These are phyloP conservation scores for Rhopalosiphum padi DNA, from an alignment of 1,140 invertebrate genomes.

Conservation along the genomic window DNA sequence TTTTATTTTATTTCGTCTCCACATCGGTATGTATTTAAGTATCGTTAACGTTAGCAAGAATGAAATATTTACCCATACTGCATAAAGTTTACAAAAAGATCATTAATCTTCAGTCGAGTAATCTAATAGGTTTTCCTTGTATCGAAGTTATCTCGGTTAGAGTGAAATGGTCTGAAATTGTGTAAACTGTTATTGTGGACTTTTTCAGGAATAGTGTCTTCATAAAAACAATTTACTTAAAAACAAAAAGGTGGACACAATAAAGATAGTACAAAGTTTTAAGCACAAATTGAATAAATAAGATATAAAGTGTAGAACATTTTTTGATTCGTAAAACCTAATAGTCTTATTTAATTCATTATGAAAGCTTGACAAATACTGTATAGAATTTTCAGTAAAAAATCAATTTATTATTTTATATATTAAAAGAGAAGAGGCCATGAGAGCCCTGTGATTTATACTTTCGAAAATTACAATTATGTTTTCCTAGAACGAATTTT, in stretches of 20 bases:
- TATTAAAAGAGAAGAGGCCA: neutral
- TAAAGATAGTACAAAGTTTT: constrained; percentile 23
- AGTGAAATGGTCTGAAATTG: constrained; percentile 32
- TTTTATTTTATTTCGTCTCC: neutral
- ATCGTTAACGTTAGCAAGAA: neutral
- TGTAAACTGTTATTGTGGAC: constrained; percentile 1
- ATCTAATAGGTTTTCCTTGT: constrained; percentile 45
- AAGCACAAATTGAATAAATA: neutral
- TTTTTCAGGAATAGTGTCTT: neutral
- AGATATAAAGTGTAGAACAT: neutral
- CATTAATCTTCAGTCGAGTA: constrained; percentile 32
- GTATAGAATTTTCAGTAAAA: neutral
- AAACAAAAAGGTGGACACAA: constrained; percentile 35
- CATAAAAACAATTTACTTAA: constrained; percentile 20
- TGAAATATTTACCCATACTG: neutral
- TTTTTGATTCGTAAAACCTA: neutral
- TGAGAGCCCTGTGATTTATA: neutral
- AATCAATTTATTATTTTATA: neutral
- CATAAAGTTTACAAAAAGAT: constrained; percentile 42
- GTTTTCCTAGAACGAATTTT: neutral
- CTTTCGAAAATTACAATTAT: neutral
- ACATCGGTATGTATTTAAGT: neutral
- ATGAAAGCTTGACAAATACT: neutral
- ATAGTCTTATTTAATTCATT: neutral
- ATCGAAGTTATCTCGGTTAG: constrained; percentile 15